Evolutionary conservation across 1,140 invertebrate species (phyloP).

Genomic region (Diploscapter pachys): DNA sequence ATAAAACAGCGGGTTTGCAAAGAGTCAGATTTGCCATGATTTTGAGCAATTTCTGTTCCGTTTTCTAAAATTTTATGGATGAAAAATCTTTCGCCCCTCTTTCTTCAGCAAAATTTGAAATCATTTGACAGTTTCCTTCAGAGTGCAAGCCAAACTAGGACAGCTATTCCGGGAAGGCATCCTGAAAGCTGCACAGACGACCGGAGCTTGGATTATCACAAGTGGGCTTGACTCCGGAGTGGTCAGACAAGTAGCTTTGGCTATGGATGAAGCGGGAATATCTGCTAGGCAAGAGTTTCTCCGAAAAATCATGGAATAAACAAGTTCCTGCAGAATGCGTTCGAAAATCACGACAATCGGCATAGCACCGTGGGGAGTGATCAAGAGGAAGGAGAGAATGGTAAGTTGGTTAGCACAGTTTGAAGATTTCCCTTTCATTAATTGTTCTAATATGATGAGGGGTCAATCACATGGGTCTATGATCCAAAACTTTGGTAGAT

Average conservation of each 20-base stretch:
- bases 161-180: conserved; percentile 88
- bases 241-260: conserved; percentile 53
- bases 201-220: conserved; percentile 86
- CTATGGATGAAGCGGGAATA: conserved; percentile 55
- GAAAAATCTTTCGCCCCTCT: neutral
- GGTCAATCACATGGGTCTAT: neutral
- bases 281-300: conserved; percentile 8
- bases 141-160: conserved; percentile 78
- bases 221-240: conserved; percentile 48
- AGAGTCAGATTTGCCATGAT: conserved; percentile 7
- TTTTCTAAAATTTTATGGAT: neutral
- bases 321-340: conserved; percentile 28
- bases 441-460: too few species aligned
- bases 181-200: conserved; percentile 89
- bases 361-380: conserved; percentile 93
- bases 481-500: conserved; percentile 10
- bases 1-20: too few species aligned
- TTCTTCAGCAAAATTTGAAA: conserved; percentile 1
- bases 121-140: conserved; percentile 2
- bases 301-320: neutral
- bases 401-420: conserved; percentile 58
- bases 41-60: neutral
- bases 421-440: too few species aligned
- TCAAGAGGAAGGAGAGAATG: conserved; percentile 78
- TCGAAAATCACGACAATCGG: conserved; percentile 68